phyloP scores from a whole-genome alignment of 2,113 vertebrate species.

The human region GRCh38 chr2:147515001-147515500 shows the following conservation, averaged over 20 bases:
- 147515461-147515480: not conserved
- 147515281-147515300: not conserved
- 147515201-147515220: not conserved
- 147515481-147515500: not conserved
- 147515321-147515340: not conserved
- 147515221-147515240: not conserved
- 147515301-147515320: not conserved
- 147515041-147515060: not conserved
- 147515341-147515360: not conserved
- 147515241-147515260: not conserved
- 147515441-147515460: not conserved
- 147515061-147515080: not conserved
- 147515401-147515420: not conserved
- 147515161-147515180: not conserved
- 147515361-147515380: not conserved
- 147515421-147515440: not conserved
- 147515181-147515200: not conserved
- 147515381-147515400: not conserved
- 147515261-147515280: not conserved
- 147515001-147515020: not conserved
- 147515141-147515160: not conserved
- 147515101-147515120: not conserved
- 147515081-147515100: not conserved
- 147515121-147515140: not conserved
- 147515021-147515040: accelerated